These are phyloP conservation scores for Caenorhabditis sulstoni DNA, from an alignment of 2,888 invertebrate genomes.

Conservation along the genomic window DNA sequence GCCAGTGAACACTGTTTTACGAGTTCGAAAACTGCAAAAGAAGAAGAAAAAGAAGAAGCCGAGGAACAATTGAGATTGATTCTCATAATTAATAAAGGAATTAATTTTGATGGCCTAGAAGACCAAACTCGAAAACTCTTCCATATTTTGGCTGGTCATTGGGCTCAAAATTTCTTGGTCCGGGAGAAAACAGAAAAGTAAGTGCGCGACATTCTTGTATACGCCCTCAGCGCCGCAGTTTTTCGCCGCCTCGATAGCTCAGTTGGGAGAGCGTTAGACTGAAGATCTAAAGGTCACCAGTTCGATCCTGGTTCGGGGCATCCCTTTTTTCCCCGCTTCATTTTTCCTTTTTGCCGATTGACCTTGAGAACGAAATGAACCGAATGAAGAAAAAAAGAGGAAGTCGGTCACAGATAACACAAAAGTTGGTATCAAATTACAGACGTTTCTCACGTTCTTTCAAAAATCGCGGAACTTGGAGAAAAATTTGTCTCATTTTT, in stretches of 20 bases:
- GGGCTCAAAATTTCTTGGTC: too few species aligned
- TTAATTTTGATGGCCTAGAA: too few species aligned
- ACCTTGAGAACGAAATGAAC: too few species aligned
- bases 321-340: slow-evolving; percentile 45
- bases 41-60: neutral
- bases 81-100: too few species aligned
- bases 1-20: slow-evolving; percentile 12
- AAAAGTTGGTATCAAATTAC: too few species aligned
- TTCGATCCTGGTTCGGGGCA: slow-evolving; percentile 80
- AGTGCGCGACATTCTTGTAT: neutral
- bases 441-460: too few species aligned
- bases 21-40: neutral
- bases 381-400: slow-evolving; percentile 71
- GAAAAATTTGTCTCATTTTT: too few species aligned
- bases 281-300: slow-evolving; percentile 81
- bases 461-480: too few species aligned
- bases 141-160: too few species aligned
- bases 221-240: neutral
- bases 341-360: slow-evolving; percentile 22
- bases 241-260: slow-evolving; percentile 74
- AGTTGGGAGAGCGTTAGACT: slow-evolving; percentile 81
- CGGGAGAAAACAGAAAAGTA: neutral
- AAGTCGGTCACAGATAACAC: neutral
- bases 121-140: too few species aligned
- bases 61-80: too few species aligned